phyloP scores from a whole-genome alignment of 2,888 invertebrate genomes.

The Ormyrus rosae region DNA sequence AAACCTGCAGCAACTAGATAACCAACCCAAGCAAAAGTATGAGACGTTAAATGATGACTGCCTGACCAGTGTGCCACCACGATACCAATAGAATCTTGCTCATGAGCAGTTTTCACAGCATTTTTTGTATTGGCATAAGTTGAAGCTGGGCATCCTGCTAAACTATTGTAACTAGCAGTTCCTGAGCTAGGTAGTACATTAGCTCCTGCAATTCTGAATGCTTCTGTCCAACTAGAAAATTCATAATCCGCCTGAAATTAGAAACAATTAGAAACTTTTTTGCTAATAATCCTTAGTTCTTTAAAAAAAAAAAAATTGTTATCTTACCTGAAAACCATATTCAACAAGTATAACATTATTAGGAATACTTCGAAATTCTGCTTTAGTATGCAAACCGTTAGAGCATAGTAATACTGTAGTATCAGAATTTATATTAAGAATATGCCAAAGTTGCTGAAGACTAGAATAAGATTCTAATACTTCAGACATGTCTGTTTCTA shows the following conservation, averaged over 20 bases:
- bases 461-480: slow-evolving; percentile 73
- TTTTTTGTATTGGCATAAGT: slow-evolving; percentile 79
- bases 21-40: slow-evolving; percentile 79
- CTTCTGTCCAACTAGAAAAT: slow-evolving; percentile 77
- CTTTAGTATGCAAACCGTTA: slow-evolving; percentile 75
- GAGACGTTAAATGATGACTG: slow-evolving; percentile 79
- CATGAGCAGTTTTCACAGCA: slow-evolving; percentile 77
- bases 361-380: slow-evolving; percentile 76
- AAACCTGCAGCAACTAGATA: slow-evolving; percentile 79
- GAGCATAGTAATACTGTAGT: slow-evolving; percentile 76
- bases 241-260: slow-evolving; percentile 77
- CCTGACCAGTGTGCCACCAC: slow-evolving; percentile 80
- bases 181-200: slow-evolving; percentile 79
- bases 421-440: slow-evolving; percentile 73
- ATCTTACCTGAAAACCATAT: slow-evolving; percentile 79
- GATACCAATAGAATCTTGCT: slow-evolving; percentile 77
- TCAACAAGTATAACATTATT: slow-evolving; percentile 78
- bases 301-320: not conserved
- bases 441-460: slow-evolving; percentile 76
- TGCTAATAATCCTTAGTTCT: too few relatives aligned
- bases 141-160: slow-evolving; percentile 80
- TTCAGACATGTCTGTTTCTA: slow-evolving; percentile 74
- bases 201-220: slow-evolving; percentile 75
- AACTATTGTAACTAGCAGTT: slow-evolving; percentile 80
- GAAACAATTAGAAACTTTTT: slow-evolving; percentile 38